These are phyloP conservation scores for Henricia sp. DNA, from an alignment of 53 echinoderm and acorn worm species.

Conservation along the genomic window DNA sequence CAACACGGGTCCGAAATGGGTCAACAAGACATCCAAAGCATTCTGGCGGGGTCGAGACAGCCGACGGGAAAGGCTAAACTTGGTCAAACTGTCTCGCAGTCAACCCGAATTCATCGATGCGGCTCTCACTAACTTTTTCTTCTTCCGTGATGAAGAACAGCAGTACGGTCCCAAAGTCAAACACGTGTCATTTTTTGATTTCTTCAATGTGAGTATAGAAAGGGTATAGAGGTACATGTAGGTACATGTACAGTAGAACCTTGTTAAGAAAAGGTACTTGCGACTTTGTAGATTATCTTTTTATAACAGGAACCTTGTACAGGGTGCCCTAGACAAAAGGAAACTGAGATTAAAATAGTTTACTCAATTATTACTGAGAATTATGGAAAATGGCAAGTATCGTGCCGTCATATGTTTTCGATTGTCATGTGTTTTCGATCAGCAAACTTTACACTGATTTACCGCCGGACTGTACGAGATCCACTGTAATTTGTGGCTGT, in stretches of 20 bases:
- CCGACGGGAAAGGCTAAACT: slow-evolving; percentile 85
- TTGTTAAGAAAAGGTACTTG: background rate
- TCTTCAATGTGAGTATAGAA: slow-evolving; percentile 82
- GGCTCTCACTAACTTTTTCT: slow-evolving; percentile 94
- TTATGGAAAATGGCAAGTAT: too few species aligned
- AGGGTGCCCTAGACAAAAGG: too few species aligned
- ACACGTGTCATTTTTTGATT: slow-evolving; percentile 97
- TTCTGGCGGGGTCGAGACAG: slow-evolving; percentile 99
- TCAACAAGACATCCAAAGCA: slow-evolving; percentile 85
- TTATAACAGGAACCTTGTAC: too few species aligned
- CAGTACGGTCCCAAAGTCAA: slow-evolving; percentile 96
- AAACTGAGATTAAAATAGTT: too few species aligned
- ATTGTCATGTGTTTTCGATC: too few species aligned
- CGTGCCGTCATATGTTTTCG: too few species aligned
- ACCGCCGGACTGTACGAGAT: too few species aligned
- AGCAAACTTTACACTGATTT: too few species aligned
- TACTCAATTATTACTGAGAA: too few species aligned
- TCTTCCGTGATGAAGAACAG: slow-evolving; percentile 82
- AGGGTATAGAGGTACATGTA: too few species aligned
- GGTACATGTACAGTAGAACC: background rate
- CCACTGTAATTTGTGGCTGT: too few species aligned
- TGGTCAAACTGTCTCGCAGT: slow-evolving; percentile 83
- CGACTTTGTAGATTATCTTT: too few species aligned
- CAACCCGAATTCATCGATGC: slow-evolving; percentile 90
- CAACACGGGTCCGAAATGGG: slow-evolving; percentile 94